These are phyloP conservation scores for Urophycis tenuis DNA, from an alignment of 2,797 vertebrate genomes.

Conservation along the genomic window DNA sequence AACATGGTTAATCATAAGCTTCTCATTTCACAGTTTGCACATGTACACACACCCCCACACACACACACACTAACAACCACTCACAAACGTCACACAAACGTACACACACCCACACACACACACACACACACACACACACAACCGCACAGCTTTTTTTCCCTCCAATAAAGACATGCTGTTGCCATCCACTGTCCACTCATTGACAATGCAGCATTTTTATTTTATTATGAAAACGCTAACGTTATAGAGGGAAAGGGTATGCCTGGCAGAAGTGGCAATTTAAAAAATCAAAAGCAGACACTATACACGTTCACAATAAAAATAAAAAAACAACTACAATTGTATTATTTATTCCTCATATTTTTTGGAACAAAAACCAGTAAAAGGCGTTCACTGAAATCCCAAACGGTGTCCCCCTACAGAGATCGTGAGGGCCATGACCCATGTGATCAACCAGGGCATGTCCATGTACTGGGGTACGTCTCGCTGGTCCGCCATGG, in stretches of 20 bases:
- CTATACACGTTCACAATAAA: background rate
- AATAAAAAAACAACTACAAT: no score
- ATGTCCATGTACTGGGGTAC: slow-evolving; percentile 99
- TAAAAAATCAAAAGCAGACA: background rate
- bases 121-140: slow-evolving; percentile 2
- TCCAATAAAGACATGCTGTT: slow-evolving; percentile 27
- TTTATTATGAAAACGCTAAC: background rate
- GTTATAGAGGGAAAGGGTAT: background rate
- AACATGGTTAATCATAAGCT: no score
- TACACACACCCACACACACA: background rate
- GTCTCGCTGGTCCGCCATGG: slow-evolving; percentile 95
- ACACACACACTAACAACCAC: background rate
- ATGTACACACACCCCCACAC: background rate
- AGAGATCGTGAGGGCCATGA: slow-evolving; percentile 98
- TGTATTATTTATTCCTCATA: background rate
- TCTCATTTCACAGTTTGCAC: background rate
- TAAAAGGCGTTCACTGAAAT: background rate
- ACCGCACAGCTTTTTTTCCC: background rate
- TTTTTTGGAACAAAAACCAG: background rate
- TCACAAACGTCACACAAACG: background rate
- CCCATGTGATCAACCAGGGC: slow-evolving; percentile 93
- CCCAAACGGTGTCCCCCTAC: slow-evolving; percentile 10
- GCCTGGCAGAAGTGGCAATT: background rate
- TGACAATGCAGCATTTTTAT: slow-evolving; percentile 11
- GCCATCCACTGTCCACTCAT: slow-evolving; percentile 38